Evolutionary conservation across 2,888 invertebrate genomes (phyloP).

Genomic region (Cheilosia vulpina): DNA sequence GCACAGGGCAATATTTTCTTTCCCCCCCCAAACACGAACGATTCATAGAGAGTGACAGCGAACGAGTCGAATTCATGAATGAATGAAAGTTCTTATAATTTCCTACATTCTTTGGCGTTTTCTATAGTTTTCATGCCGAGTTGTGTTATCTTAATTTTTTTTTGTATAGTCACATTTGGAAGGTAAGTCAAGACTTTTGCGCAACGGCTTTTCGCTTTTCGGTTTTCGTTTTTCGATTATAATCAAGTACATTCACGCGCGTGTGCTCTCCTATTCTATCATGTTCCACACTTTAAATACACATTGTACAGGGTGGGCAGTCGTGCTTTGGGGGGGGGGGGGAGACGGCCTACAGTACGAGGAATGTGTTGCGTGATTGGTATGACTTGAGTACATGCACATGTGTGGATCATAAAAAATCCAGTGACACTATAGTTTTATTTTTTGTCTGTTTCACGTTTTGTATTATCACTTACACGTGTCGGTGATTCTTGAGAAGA

Average conservation of each 20-base stretch:
- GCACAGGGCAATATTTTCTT: not conserved
- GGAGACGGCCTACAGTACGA: not conserved
- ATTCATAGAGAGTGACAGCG: not conserved
- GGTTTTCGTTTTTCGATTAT: constrained; percentile 3
- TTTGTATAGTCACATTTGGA: constrained; percentile 7
- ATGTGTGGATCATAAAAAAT: constrained; percentile 25
- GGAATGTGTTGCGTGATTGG: not conserved
- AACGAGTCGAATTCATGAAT: constrained; percentile 58
- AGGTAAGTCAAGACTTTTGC: constrained; percentile 43
- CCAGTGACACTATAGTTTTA: constrained; percentile 5
- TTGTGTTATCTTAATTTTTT: not conserved
- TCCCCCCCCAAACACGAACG: not conserved
- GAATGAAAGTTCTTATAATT: constrained; percentile 51
- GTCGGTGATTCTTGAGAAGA: constrained; percentile 40
- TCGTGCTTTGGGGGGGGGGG: not conserved
- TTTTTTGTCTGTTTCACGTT: not conserved
- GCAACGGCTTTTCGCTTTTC: constrained; percentile 13
- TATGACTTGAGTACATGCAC: not conserved
- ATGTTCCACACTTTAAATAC: constrained; percentile 6
- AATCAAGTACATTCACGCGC: constrained; percentile 53
- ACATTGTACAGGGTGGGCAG: not conserved
- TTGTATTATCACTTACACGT: constrained; percentile 57
- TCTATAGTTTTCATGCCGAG: constrained; percentile 25
- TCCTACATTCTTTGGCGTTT: constrained; percentile 65
- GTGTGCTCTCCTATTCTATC: constrained; percentile 26